Evolutionary conservation across 2,888 invertebrate species (phyloP), one percentile per base, ranked within the genome.

Genomic region (Diarsia dahlii): DNA sequence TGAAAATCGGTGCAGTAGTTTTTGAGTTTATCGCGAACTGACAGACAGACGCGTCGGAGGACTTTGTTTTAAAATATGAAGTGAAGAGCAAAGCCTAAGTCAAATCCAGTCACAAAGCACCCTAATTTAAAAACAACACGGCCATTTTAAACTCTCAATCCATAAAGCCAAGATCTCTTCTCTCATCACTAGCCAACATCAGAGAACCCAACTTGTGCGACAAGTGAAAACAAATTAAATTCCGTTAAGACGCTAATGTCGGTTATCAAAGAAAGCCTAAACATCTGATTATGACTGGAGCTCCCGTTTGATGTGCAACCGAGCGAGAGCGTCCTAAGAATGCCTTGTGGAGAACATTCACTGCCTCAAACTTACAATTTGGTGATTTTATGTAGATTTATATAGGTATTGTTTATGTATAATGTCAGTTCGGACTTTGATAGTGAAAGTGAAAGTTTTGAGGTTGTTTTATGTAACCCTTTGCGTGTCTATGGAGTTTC

Each of bases 211-310:
- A 76, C 71, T 85, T 85, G 85, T 75, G 87, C 87, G 92, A 90
- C 90, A 91, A 92, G 90, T 91, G 91, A 92, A 93, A 92, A 92
- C 93, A 95, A 95, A 95, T 95, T 95, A 95, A 95, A 95, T 95
- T 95, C 95, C 94, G 84, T 84, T 84, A 88, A 95, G 94, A 94
- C 92, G 94, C 87, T 93, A 93, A 94, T 95, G 93, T 93, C 90
- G 93, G 92, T 94, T 94, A 95, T 95, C 95, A 95, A 95, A 95
- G 96, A 95, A 95, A 92, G 93, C 93, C 94, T 94, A 93, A 94
- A 92, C 93, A 90, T 92, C 93, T 95, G 94, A 95, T 94, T 93
- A 94, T 95, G 95, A 95, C 89, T 93, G 92, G 88, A 88, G 89
- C 87, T 78, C 80, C 84, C 93, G 95, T 95, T 96, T 96, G 96